Percentiles rank a stretch among this genome's conserved stretches.
These are phyloP conservation scores for Geophilus truncorum DNA, from an alignment of 2,888 invertebrate genomes.

Conservation along the genomic window DNA sequence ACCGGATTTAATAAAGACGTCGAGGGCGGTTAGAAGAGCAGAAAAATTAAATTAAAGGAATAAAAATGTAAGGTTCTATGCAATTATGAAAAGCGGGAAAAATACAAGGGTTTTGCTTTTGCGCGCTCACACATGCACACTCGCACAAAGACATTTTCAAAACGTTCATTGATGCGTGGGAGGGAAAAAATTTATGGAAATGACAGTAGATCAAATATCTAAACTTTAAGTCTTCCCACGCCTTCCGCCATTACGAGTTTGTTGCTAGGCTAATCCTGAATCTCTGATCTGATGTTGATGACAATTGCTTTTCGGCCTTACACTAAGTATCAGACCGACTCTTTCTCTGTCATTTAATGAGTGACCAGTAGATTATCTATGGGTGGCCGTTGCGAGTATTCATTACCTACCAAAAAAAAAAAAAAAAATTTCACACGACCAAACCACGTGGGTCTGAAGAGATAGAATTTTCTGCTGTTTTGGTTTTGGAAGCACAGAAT, in stretches of 20 bases:
- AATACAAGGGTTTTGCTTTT: background rate
- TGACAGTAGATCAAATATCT: background rate
- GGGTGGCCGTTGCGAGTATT: too few species aligned
- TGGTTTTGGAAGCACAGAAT: too few species aligned
- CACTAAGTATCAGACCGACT: too few species aligned
- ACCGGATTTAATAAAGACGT: constrained; percentile 20
- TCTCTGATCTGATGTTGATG: background rate
- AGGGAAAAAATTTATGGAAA: background rate
- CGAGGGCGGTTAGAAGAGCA: background rate
- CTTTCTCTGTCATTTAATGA: too few species aligned
- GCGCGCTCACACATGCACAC: background rate
- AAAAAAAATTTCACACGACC: too few species aligned
- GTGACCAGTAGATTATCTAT: too few species aligned
- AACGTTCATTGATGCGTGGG: background rate
- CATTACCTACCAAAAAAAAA: too few species aligned
- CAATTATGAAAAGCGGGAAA: background rate
- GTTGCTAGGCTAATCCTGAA: background rate
- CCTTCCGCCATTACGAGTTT: background rate
- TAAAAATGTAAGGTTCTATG: background rate
- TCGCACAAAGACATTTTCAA: background rate
- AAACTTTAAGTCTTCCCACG: background rate
- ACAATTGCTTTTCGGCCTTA: background rate
- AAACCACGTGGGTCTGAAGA: too few species aligned
- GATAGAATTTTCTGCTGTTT: too few species aligned
- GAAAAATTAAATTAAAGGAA: background rate